These are phyloP conservation scores for Urosaurus nigricauda DNA, from an alignment of 2,797 vertebrate genomes.

Conservation along the genomic window DNA sequence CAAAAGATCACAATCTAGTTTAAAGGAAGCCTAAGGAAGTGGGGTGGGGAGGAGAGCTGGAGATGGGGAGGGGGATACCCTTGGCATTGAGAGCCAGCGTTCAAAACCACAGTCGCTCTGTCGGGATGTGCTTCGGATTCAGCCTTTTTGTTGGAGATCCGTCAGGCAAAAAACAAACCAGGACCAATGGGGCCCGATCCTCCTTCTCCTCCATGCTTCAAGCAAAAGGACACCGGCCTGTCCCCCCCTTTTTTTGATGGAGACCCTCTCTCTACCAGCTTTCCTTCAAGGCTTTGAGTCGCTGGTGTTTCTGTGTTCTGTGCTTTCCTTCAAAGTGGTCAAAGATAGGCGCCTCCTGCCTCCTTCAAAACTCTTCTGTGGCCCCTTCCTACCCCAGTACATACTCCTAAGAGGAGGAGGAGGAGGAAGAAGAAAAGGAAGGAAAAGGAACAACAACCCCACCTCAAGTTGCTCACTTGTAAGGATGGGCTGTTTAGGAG, in stretches of 20 bases:
- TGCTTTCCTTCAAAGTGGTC: neutral
- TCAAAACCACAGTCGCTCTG: accelerated
- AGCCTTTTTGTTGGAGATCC: conserved; percentile 22
- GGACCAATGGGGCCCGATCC: conserved; percentile 18
- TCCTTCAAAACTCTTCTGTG: neutral
- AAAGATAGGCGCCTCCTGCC: neutral
- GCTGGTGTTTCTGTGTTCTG: too few relatives aligned
- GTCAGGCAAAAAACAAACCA: conserved; percentile 8
- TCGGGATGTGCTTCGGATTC: neutral
- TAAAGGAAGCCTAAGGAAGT: neutral
- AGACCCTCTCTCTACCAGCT: neutral
- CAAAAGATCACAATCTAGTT: neutral
- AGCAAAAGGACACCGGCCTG: neutral
- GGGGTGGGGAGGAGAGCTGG: too few relatives aligned
- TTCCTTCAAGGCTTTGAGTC: too few relatives aligned
- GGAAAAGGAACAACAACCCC: too few relatives aligned
- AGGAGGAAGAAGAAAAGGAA: too few relatives aligned
- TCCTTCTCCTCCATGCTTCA: conserved; percentile 5
- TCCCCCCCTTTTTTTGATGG: neutral
- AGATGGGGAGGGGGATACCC: too few relatives aligned
- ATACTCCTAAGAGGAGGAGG: too few relatives aligned
- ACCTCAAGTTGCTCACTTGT: neutral
- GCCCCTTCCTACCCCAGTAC: neutral
- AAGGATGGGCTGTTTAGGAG: neutral
- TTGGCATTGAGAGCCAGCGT: neutral